Evolutionary conservation across 2,113 vertebrate genomes (phyloP), one percentile per base, ranked within the genome.

Genomic region (Protobothrops mucrosquamatus): DNA sequence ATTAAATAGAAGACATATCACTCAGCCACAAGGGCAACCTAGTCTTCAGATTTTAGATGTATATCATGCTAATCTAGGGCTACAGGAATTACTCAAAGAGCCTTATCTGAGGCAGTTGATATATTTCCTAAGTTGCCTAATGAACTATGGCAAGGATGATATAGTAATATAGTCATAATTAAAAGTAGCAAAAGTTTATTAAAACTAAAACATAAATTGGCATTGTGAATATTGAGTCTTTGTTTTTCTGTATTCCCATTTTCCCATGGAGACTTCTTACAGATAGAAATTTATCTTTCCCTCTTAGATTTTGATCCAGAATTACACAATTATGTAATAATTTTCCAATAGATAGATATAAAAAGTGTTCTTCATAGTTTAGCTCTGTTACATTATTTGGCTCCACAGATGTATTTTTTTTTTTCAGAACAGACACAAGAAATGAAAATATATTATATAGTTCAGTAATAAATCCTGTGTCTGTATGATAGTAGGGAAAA

Each of bases 1-100:
- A 54, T 97, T 98, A 97, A 93, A 93, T 95, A 87, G 95, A 96
- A 96, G 96, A 89, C 95, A 90, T 94, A 94, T 94, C 94, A 6
- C 94, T 93, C 54, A 94, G 92, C 94, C 92, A 95, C 93, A 94
- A 96, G 93, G 92, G 52, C 94, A 93, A 89, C 93, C 55, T 85
- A 88, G 91, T 74, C 51, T 57, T 94, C 94, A 94, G 96, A 93
- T 89, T 96, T 95, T 94, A 93, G 87, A 88, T 91, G 89, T 91
- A 43, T 93, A 74, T 94, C 88, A 89, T 95, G 93, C 94, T 2
- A 29, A 94, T 85, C 88, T 94, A 94, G 96, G 95, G 91, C 94
- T 91, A 94, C 92, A 95, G 93, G 34, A 95, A n/a, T 14, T 94
- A 94, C 85, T 94, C 85, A 24, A 22, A 95, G 93, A 94, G 94